Evolutionary conservation across 2,888 invertebrate species (phyloP), one percentile per base, ranked within the genome.

Genomic region (Octodonta nipae): DNA sequence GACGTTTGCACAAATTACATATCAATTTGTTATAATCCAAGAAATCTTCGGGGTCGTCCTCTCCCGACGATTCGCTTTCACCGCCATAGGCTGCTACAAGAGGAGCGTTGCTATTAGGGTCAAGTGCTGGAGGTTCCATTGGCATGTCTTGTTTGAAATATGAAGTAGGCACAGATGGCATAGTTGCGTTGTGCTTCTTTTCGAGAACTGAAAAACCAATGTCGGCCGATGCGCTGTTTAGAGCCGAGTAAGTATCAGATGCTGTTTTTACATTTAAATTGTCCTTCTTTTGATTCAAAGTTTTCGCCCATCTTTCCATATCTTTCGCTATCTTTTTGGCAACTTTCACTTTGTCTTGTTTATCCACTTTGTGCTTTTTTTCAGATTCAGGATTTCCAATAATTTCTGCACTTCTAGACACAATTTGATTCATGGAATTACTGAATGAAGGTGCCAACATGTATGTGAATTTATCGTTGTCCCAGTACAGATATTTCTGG

Each of bases 251-350:
- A 13, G 32, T 37, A 22, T 55, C 54, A 6, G 40, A 35, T 22
- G 38, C 43, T 8, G 46, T 34, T 32, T 49, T 51, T 3, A 46
- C 37, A 8, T 43, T 66, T 59, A 14, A 67, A 60, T 41, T 61
- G 61, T 89, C 87, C 58, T 95, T 95, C 64, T 91, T 91, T 58
- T 95, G 93, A 58, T 96, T 96, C 42, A 95, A 65, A 7, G 88
- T 88, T 50, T 95, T 88, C 0, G 96, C 98, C 98, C 98, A 98
- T 36, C 81, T 73, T 54, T 81, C 82, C 86, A 86, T 86, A 48
- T 86, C 84, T 65, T 95, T 95, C 0, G 93, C 93, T 46, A 95
- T 93, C 61, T 92, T 91, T 58, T 95, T 93, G 4, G 95, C 95
- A 7, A 91, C 89, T 64, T 93, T 93, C 0, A 91, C 92, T 65